Base-by-base conservation (phyloP, 2,888 invertebrate genomes). In the Lottia gigantea region DNA sequence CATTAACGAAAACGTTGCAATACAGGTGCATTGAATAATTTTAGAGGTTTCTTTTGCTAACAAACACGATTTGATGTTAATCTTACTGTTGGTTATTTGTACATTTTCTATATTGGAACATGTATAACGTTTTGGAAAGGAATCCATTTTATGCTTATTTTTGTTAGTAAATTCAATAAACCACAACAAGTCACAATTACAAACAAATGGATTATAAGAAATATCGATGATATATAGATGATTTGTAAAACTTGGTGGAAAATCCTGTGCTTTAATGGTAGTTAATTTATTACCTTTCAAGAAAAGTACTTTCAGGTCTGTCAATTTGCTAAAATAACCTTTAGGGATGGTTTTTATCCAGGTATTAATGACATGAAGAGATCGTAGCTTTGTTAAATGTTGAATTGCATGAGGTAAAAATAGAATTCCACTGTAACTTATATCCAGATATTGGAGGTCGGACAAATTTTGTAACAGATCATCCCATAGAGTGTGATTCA, bases 181-280 rank as follows among this genome's bases (percentile, higher is more conserved):
- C 55, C 55, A 55, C 11, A 55, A 14, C 19, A 55, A 23, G 23
- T 55, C 55, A 55, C 55, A 55, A 55, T 55, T 55, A 23, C 55
- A 55, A 15, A 23, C 55, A 2, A 11, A 55, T 55, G 55, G 55
- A 19, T 55, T 55, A 14, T 12, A 55, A 11, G 55, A 19, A 23
- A 55, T 2, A 55, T 55, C 3, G 19, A 55, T 19, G 14, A 19
- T 12, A 12, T 23, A 11, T 23, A 55, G 19, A 12, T 23, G 55
- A 3, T 23, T 55, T 2, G 23, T 55, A 14, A 55, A 7, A 23
- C 23, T 3, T 11, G 14, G 12, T 19, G 55, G 55, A 55, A 55
- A 23, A 19, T 23, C 23, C 2, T 55, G 19, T 7, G 12, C 23
- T 0, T 8, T 55, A 8, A 55, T 23, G 19, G 55, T 19, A 23